Evolutionary conservation across 2,797 vertebrate species (phyloP), one percentile per base, ranked within the genome.

Genomic region (Takifugu ocellatus): DNA sequence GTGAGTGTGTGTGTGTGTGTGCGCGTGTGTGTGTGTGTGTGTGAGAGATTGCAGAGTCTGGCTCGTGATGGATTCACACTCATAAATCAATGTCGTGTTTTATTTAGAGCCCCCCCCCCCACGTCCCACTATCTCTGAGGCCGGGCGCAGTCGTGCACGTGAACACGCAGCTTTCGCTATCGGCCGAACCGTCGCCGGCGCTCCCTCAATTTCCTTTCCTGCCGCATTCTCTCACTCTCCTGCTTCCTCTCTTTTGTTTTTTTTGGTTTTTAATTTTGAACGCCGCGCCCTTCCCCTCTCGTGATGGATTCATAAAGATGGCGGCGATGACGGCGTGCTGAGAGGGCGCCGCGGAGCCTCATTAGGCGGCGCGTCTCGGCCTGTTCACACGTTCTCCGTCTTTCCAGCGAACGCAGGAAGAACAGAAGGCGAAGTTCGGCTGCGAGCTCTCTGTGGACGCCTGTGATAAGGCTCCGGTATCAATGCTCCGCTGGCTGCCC

Each of bases 231-330:
- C 64, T 66, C 63, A 54, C 51, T 75, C 51, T 75, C 71, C 56
- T 69, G 54, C 49, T 68, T 81, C 82, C 81, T 70, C 3, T 17
- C 16, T 46, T 46, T 46, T n/a, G 1, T n/a, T 21, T 78, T 74
- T 70, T 43, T 49, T 51, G 64, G 52, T 51, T 68, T 79, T 82
- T 82, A 69, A 78, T 81, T 86, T 64, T 46, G 24, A 77, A 69
- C 42, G 29, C 68, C 60, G 59, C 66, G 62, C 66, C 68, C 60
- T 10, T 25, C 70, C 69, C 78, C 77, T 79, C 86, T 89, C 79
- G 79, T 88, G 85, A 88, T 81, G 79, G 85, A 87, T 87, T 88
- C 84, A 86, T 85, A 80, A 86, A 86, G 88, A 86, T 79, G 70
- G 67, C 56, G 63, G 73, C 64, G 67, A 78, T 70, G 79, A 75